phyloP scores from a whole-genome alignment of 2,888 invertebrate genomes.

The Drosophila macrospina region DNA sequence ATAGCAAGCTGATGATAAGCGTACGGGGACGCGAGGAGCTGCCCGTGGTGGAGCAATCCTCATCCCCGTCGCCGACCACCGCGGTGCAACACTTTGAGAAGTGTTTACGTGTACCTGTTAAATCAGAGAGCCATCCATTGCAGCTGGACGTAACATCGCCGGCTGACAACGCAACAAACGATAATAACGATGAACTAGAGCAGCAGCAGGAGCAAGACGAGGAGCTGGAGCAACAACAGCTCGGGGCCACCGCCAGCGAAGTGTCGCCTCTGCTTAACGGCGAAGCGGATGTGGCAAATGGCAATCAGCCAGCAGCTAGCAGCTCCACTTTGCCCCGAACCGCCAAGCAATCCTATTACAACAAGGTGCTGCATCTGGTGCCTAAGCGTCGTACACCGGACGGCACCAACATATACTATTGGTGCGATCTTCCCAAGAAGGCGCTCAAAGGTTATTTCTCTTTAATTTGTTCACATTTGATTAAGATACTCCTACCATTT shows the following conservation, averaged over 20 bases:
- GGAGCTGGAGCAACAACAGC: slow-evolving; percentile 5
- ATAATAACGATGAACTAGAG: slow-evolving; percentile 53
- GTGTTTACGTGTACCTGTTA: slow-evolving; percentile 82
- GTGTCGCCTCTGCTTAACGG: slow-evolving; percentile 60
- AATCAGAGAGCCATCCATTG: slow-evolving; percentile 83
- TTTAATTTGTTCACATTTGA: neutral
- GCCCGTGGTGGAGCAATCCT: slow-evolving; percentile 86
- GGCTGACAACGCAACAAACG: slow-evolving; percentile 42
- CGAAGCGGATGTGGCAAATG: slow-evolving; percentile 78
- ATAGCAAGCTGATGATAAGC: slow-evolving; percentile 86
- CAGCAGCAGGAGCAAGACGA: slow-evolving; percentile 9
- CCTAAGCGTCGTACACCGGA: slow-evolving; percentile 92
- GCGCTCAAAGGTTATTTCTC: slow-evolving; percentile 86
- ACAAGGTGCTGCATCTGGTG: slow-evolving; percentile 86
- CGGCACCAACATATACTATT: slow-evolving; percentile 94
- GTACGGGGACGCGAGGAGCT: slow-evolving; percentile 91
- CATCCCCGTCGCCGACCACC: slow-evolving; percentile 33
- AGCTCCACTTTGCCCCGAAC: slow-evolving; percentile 79
- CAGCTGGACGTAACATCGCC: slow-evolving; percentile 54
- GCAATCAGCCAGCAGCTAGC: slow-evolving; percentile 57
- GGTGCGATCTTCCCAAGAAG: slow-evolving; percentile 92
- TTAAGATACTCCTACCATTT: neutral
- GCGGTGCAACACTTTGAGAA: slow-evolving; percentile 73
- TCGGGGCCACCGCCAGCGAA: slow-evolving; percentile 38
- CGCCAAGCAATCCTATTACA: slow-evolving; percentile 80